A percentile compares a stretch with the other conserved stretches of the same genome.
phyloP scores from a whole-genome alignment of 2,113 vertebrate genomes.

The Scatophagus argus region DNA sequence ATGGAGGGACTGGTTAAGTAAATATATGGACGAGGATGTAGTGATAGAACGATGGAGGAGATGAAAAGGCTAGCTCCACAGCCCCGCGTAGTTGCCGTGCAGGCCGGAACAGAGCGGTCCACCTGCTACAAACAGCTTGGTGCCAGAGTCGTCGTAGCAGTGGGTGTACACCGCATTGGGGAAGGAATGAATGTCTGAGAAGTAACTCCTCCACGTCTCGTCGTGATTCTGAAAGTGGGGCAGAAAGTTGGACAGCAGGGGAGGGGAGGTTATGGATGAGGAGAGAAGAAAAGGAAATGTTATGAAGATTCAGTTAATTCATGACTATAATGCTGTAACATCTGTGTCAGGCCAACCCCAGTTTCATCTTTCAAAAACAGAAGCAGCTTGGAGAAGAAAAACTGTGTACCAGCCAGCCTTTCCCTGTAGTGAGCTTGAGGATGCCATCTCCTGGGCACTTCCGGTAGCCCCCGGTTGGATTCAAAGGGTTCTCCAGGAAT shows the following conservation, averaged over 20 bases:
- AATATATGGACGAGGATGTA: constrained; percentile 41
- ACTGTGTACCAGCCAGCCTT: constrained; percentile 94
- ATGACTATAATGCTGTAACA: background rate
- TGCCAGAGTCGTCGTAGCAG: constrained; percentile 98
- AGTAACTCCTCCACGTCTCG: constrained; percentile 99
- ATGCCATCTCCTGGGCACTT: constrained; percentile 89
- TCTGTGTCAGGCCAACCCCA: background rate
- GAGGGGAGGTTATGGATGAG: background rate
- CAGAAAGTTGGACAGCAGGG: background rate
- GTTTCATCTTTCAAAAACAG: background rate
- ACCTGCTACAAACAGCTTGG: constrained; percentile 97
- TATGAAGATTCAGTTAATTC: background rate
- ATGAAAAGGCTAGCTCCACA: constrained; percentile 91
- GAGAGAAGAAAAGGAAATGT: background rate
- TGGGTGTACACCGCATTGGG: constrained; percentile 99
- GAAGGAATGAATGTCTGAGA: constrained; percentile 97
- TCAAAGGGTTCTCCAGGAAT: constrained; percentile 90
- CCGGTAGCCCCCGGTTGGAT: constrained; percentile 80
- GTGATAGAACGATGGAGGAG: constrained; percentile 29
- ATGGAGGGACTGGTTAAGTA: constrained; percentile 45
- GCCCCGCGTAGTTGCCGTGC: constrained; percentile 97
- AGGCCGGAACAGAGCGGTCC: constrained; percentile 97
- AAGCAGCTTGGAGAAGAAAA: no score
- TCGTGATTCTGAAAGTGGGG: constrained; percentile 90
- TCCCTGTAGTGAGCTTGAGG: constrained; percentile 94